These are phyloP conservation scores for Chrysemys picta DNA, from an alignment of 2,113 vertebrate species.

Conservation along the genomic window DNA sequence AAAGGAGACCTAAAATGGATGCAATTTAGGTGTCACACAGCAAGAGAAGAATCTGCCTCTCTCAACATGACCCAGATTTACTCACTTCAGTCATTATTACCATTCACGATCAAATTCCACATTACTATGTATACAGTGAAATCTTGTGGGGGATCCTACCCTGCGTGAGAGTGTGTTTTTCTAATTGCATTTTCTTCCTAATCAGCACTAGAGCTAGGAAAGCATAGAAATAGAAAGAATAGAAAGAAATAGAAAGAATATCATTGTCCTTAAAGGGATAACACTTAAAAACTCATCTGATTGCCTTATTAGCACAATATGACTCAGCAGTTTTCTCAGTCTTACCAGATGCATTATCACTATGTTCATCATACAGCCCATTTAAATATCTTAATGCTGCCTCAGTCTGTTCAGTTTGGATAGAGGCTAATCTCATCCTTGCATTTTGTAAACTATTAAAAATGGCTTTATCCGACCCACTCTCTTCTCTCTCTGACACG, in stretches of 20 bases:
- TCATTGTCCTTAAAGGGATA: not conserved
- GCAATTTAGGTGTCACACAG: not conserved
- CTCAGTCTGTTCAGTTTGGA: not conserved
- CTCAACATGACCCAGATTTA: not conserved
- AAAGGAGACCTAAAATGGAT: not conserved
- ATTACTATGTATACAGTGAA: not conserved
- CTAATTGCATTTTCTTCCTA: fast-evolving
- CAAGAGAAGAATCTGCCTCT: not conserved
- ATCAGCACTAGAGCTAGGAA: not conserved
- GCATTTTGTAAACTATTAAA: not conserved
- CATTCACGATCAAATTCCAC: not conserved
- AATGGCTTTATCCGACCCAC: not conserved
- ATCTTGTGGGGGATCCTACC: not conserved
- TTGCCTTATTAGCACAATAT: not conserved
- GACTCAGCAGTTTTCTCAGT: not conserved
- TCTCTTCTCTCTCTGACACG: not conserved
- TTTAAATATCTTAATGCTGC: fast-evolving
- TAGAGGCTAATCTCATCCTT: not conserved
- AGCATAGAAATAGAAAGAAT: not conserved
- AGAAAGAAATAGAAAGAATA: not conserved
- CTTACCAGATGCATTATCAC: not conserved
- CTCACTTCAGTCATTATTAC: not conserved
- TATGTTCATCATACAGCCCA: not conserved
- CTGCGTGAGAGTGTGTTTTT: not conserved
- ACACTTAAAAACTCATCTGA: not conserved